phyloP scores from a whole-genome alignment of 2,888 invertebrate species.

The Aproaerema taeniolella region DNA sequence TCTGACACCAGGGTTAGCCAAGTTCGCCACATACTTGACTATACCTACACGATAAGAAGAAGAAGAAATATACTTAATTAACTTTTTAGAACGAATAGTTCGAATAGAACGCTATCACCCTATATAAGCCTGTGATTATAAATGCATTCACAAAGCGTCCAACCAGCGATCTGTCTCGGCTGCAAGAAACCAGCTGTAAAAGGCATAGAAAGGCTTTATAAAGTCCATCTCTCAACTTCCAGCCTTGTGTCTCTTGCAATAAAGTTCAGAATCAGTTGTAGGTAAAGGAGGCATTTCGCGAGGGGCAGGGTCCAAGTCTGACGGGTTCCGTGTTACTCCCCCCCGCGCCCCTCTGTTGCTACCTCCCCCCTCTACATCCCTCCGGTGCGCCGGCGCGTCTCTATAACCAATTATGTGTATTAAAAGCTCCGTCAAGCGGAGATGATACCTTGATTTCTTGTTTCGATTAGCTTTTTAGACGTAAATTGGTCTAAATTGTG shows the following conservation, averaged over 20 bases:
- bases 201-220: conserved; percentile 47
- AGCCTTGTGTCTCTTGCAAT: neutral
- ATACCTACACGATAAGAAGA: too few species aligned
- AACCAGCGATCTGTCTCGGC: too few species aligned
- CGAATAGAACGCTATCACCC: too few species aligned
- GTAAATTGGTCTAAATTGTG: conserved; percentile 9
- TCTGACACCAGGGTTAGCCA: too few species aligned
- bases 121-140: too few species aligned
- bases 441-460: conserved; percentile 9
- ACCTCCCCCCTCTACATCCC: conserved; percentile 37
- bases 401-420: conserved; percentile 38
- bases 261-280: neutral
- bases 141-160: too few species aligned
- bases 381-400: conserved; percentile 42
- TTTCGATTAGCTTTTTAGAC: conserved; percentile 7
- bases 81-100: too few species aligned
- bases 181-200: conserved; percentile 43
- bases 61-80: too few species aligned
- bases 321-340: conserved; percentile 69
- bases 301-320: conserved; percentile 60
- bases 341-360: conserved; percentile 29
- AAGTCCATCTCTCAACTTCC: conserved; percentile 10
- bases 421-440: conserved; percentile 28
- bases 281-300: conserved; percentile 53
- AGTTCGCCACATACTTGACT: too few species aligned